These are phyloP conservation scores for Rhinoderma darwinii DNA, from an alignment of 2,113 vertebrate species.

Conservation along the genomic window DNA sequence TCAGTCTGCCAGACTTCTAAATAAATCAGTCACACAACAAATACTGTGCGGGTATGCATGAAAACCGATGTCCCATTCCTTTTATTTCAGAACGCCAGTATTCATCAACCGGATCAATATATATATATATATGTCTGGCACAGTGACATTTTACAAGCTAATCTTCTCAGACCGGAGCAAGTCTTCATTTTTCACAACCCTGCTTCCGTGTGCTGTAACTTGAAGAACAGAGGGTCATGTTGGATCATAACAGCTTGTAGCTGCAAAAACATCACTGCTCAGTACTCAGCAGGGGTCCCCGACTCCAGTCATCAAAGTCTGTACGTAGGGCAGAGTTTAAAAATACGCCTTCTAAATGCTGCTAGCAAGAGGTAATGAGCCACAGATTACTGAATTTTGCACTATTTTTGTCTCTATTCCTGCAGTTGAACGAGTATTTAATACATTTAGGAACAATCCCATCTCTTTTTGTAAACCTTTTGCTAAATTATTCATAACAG, in stretches of 20 bases:
- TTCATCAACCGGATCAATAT: constrained; percentile 40
- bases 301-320: constrained; percentile 15
- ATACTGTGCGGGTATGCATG: constrained; percentile 32
- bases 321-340: constrained; percentile 10
- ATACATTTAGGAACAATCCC: background rate
- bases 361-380: constrained; percentile 24
- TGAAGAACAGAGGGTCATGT: constrained; percentile 24
- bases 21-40: constrained; percentile 42
- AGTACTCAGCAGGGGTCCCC: background rate
- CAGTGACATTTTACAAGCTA: constrained; percentile 39
- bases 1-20: constrained; percentile 8
- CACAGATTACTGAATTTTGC: constrained; percentile 15
- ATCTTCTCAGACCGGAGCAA: constrained; percentile 8
- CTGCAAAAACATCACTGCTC: background rate
- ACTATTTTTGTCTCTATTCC: background rate
- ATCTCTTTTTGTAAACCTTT: background rate
- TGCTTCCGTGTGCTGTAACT: background rate
- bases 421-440: background rate
- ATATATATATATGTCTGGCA: constrained; percentile 6
- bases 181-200: constrained; percentile 2
- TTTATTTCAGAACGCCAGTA: constrained; percentile 16
- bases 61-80: constrained; percentile 8
- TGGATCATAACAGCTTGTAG: constrained; percentile 8
- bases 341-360: background rate
- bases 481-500: constrained; percentile 11